These are phyloP conservation scores for Bombus turneri DNA, from an alignment of 1,140 invertebrate genomes.

Conservation along the genomic window DNA sequence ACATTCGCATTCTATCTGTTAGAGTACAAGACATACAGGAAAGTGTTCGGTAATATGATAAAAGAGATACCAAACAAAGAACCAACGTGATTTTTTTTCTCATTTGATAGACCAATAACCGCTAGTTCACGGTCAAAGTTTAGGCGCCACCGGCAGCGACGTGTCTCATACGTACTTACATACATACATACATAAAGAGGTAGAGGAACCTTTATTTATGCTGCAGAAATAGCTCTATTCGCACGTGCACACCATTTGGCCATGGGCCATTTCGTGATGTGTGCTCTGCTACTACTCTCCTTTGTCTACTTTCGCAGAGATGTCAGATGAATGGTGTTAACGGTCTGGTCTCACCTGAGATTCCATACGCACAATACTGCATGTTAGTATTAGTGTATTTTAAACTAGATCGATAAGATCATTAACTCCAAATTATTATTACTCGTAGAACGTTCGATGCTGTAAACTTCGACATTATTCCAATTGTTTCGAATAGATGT, in stretches of 20 bases:
- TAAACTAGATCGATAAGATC: too few relatives aligned
- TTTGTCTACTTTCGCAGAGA: slow-evolving; percentile 40
- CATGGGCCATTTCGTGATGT: slow-evolving; percentile 58
- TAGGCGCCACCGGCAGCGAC: slow-evolving; percentile 48
- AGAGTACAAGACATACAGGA: not conserved
- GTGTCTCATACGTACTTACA: not conserved
- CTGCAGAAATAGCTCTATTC: slow-evolving; percentile 64
- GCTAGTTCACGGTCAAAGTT: slow-evolving; percentile 64
- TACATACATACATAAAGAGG: not conserved
- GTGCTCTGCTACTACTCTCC: not conserved
- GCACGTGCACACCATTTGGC: slow-evolving; percentile 70
- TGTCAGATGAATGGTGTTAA: slow-evolving; percentile 15
- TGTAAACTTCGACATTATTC: too few relatives aligned
- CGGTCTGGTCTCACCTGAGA: slow-evolving; percentile 10
- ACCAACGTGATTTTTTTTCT: not conserved
- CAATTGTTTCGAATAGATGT: too few relatives aligned
- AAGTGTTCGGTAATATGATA: not conserved
- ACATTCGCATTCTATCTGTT: not conserved
- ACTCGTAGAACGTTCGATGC: too few relatives aligned
- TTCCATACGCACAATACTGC: too few relatives aligned
- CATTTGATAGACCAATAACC: slow-evolving; percentile 13
- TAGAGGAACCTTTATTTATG: slow-evolving; percentile 49
- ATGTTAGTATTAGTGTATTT: too few relatives aligned
- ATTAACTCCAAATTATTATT: too few relatives aligned
- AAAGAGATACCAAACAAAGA: not conserved